Conservation (phyloP, 2,888 invertebrate genomes). For the Alsophila aescularia region DNA sequence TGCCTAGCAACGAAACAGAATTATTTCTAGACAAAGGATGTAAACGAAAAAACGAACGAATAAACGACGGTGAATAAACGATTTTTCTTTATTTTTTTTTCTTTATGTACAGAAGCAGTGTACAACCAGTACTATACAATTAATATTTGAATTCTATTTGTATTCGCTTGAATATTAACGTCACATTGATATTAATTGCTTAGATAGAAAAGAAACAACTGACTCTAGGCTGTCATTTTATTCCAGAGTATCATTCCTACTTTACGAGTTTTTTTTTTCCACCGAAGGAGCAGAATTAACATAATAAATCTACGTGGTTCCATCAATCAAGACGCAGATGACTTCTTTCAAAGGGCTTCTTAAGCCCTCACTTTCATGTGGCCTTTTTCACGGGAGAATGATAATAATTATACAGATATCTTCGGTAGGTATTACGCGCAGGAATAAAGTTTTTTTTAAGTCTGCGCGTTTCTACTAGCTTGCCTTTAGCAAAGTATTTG, state of each 20-base stretch:
- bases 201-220: no score
- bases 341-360: slow-evolving; percentile 75
- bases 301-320: slow-evolving; percentile 75
- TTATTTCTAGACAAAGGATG: no score
- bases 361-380: slow-evolving; percentile 82
- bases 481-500: no score
- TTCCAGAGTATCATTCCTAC: slow-evolving; percentile 17
- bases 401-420: slow-evolving; percentile 60
- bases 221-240: background rate
- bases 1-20: no score
- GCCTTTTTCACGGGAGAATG: slow-evolving; percentile 52
- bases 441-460: slow-evolving; percentile 12
- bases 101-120: no score
- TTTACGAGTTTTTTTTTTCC: slow-evolving; percentile 47
- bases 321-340: slow-evolving; percentile 76
- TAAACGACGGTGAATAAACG: no score
- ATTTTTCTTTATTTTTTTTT: no score
- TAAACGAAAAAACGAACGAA: no score
- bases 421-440: slow-evolving; percentile 28
- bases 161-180: no score
- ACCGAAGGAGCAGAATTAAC: slow-evolving; percentile 66
- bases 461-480: background rate
- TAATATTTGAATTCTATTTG: no score
- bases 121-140: no score
- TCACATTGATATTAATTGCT: no score